Conservation (phyloP, 1,140 invertebrate genomes). For the Vollenhovia emeryi region DNA sequence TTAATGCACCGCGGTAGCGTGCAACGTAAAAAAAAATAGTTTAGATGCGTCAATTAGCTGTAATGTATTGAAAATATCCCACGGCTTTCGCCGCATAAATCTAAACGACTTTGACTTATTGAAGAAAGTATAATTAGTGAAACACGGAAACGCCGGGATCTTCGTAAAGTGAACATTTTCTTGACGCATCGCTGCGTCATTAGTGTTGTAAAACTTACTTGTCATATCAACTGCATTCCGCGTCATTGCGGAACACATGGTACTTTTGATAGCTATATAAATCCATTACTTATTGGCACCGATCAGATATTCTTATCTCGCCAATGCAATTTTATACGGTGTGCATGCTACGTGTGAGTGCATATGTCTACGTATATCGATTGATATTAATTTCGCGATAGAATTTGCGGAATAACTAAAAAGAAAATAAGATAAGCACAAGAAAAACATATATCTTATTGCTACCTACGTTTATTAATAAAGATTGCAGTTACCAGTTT, state of each 20-base stretch:
- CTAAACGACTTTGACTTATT: slow-evolving; percentile 39
- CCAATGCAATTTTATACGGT: background rate
- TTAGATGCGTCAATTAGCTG: background rate
- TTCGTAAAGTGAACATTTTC: background rate
- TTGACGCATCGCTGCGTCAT: background rate
- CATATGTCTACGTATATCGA: background rate
- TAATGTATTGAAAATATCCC: background rate
- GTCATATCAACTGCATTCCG: background rate
- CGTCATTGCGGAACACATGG: background rate
- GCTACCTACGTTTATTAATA: background rate
- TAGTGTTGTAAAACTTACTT: background rate
- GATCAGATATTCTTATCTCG: slow-evolving; percentile 19
- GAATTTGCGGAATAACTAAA: background rate
- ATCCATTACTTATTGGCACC: background rate
- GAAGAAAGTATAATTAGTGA: slow-evolving; percentile 36
- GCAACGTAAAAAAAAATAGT: background rate
- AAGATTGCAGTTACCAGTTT: background rate
- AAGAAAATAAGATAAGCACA: background rate
- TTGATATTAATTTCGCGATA: background rate
- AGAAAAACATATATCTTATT: background rate
- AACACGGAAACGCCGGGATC: background rate
- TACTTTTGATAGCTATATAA: background rate
- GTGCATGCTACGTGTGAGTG: background rate
- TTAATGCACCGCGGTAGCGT: background rate
- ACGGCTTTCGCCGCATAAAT: slow-evolving; percentile 19